phyloP scores from a whole-genome alignment of 2,888 invertebrate species.

The Mythimna loreyi region DNA sequence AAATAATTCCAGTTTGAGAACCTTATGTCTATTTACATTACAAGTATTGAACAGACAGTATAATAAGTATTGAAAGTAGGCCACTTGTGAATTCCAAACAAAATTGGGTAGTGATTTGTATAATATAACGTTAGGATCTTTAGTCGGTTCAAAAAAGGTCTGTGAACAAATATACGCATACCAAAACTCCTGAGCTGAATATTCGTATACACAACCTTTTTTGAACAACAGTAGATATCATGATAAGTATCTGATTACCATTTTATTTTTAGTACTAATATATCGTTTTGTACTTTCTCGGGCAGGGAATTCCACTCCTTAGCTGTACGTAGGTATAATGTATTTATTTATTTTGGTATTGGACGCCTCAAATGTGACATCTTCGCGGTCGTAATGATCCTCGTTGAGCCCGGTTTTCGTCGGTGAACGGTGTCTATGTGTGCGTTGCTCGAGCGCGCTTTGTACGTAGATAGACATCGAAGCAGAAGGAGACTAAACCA shows the following conservation, averaged over 20 bases:
- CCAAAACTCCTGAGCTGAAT: slow-evolving; percentile 37
- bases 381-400: too few species aligned
- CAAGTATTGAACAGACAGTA: slow-evolving; percentile 26
- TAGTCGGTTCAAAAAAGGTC: slow-evolving; percentile 49
- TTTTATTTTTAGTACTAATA: not conserved
- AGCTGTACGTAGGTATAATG: too few species aligned
- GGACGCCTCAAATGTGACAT: too few species aligned
- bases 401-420: too few species aligned
- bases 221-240: slow-evolving; percentile 13
- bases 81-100: slow-evolving; percentile 35
- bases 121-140: slow-evolving; percentile 51
- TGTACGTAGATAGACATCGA: too few species aligned
- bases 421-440: too few species aligned
- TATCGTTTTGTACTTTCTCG: not conserved
- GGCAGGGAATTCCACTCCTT: too few species aligned
- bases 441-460: too few species aligned
- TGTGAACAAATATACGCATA: slow-evolving; percentile 31
- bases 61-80: slow-evolving; percentile 39
- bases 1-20: not conserved
- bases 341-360: too few species aligned
- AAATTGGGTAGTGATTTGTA: slow-evolving; percentile 52
- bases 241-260: slow-evolving; percentile 17
- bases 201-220: slow-evolving; percentile 43
- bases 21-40: slow-evolving; percentile 25
- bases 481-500: slow-evolving; percentile 1